Percentiles rank a stretch among this genome's conserved stretches.
phyloP scores from a whole-genome alignment of 2,888 invertebrate species.

The Lissonota sp. region DNA sequence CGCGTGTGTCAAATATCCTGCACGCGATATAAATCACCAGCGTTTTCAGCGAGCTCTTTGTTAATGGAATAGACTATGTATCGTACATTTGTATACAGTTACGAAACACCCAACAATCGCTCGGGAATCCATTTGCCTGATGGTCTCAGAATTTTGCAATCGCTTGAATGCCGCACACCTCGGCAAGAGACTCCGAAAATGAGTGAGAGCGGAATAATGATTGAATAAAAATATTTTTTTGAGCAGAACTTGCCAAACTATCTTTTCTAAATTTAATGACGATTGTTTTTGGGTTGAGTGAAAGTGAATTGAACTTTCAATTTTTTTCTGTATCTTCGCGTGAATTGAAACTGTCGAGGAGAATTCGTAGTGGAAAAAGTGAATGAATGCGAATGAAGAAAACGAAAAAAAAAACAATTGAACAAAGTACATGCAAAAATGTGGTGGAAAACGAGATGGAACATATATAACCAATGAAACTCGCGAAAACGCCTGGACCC shows the following conservation, averaged over 20 bases:
- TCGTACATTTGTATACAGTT: too few species aligned
- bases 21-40: conserved; percentile 12
- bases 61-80: neutral
- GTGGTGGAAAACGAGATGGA: conserved; percentile 33
- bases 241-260: too few species aligned
- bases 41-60: conserved; percentile 14
- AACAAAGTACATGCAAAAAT: conserved; percentile 22
- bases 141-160: too few species aligned
- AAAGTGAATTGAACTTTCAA: too few species aligned
- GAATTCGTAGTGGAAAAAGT: conserved; percentile 3
- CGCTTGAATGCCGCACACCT: too few species aligned
- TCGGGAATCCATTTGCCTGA: too few species aligned
- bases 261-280: too few species aligned
- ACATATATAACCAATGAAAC: conserved; percentile 39
- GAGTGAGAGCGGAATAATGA: too few species aligned
- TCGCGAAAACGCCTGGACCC: conserved; percentile 15
- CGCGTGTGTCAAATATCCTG: conserved; percentile 30
- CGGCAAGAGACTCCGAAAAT: too few species aligned
- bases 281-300: too few species aligned
- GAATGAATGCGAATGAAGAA: conserved; percentile 3
- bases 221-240: too few species aligned
- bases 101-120: too few species aligned
- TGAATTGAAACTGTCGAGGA: conserved; percentile 24
- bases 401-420: conserved; percentile 27
- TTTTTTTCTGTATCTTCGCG: conserved; percentile 18